Evolutionary conservation across 2,888 invertebrate species (phyloP), one percentile per base, ranked within the genome.

Genomic region (Athrips mouffetella): DNA sequence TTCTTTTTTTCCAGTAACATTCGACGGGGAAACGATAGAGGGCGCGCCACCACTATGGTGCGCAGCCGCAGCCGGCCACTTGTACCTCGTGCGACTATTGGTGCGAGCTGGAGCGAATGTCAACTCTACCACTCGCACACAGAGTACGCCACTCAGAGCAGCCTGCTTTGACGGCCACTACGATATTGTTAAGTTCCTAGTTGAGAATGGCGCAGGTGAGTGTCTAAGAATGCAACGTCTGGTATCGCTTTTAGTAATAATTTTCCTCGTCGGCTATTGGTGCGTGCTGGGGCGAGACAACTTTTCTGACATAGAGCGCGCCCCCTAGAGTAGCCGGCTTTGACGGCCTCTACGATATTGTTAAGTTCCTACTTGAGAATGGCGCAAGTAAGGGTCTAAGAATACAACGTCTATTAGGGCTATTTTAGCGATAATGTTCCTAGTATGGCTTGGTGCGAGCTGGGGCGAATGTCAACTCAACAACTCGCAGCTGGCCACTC

Each of bases 21-120:
- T 99, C 80, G 98, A 98, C 80, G 98, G 98, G 5, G 98, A 99
- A 80, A 96, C 96, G 57, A 98, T 99, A 75, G 97, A 98, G 78
- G 97, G 96, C 59, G 98, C 98, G 1, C 97, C 98, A 10, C 97
- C 98, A 0, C 84, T 99, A 39, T 99, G 98, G 98, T 98, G 98
- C 82, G 98, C 98, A 13, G 96, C 98, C 1, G 99, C 98, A 1
- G 98, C 98, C 0, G 98, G 99, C 25, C 96, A 98, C 85, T 78
- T 96, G 61, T 91, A 93, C 44, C 92, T 98, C 55, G 98, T 98
- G 18, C 92, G 93, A 75, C 90, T 96, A 70, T 88, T 98, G 59
- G 93, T 98, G 35, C 91, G 92, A 59, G 93, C 94, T 54, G 95
- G 95, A 41, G 98, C 98, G 47, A 93, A 94, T 70, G 96, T 99